Conservation (phyloP, 2,888 invertebrate genomes). For the Lasioglossum figueresi region DNA sequence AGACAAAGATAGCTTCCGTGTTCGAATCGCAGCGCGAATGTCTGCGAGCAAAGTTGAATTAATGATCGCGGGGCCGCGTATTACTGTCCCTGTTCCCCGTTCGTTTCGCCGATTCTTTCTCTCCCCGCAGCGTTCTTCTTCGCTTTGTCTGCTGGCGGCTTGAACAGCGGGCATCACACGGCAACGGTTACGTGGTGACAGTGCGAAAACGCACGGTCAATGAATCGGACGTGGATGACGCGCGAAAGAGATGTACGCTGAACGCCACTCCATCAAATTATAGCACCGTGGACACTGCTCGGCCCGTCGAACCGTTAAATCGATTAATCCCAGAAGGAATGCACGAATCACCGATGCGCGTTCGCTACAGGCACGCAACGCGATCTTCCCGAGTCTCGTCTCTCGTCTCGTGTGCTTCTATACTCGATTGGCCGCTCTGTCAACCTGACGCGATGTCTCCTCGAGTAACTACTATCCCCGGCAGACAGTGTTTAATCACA, state of each 20-base stretch:
- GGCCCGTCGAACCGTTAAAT: slow-evolving; percentile 72
- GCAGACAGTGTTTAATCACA: slow-evolving; percentile 3
- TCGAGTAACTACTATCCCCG: slow-evolving; percentile 16
- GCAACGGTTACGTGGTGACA: slow-evolving; percentile 78
- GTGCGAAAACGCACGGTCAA: slow-evolving; percentile 78
- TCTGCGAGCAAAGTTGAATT: slow-evolving; percentile 77
- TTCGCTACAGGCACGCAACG: slow-evolving; percentile 42
- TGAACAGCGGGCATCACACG: slow-evolving; percentile 62
- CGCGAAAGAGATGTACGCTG: slow-evolving; percentile 71
- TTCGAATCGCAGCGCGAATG: slow-evolving; percentile 71
- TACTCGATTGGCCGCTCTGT: slow-evolving; percentile 12
- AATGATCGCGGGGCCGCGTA: slow-evolving; percentile 70
- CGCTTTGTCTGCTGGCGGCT: slow-evolving; percentile 46
- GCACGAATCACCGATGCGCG: slow-evolving; percentile 58
- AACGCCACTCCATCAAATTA: slow-evolving; percentile 77
- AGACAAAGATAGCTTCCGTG: slow-evolving; percentile 73
- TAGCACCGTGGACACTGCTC: slow-evolving; percentile 66
- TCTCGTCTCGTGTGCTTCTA: not conserved
- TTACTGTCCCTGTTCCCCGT: slow-evolving; percentile 56
- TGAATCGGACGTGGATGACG: slow-evolving; percentile 78
- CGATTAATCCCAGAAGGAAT: slow-evolving; percentile 72
- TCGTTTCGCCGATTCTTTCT: slow-evolving; percentile 34
- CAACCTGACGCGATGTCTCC: slow-evolving; percentile 19
- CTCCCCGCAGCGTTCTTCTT: slow-evolving; percentile 37
- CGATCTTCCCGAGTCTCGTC: not conserved